Base-by-base conservation (phyloP, 2,797 vertebrate species). In the Danio kyathit region DNA sequence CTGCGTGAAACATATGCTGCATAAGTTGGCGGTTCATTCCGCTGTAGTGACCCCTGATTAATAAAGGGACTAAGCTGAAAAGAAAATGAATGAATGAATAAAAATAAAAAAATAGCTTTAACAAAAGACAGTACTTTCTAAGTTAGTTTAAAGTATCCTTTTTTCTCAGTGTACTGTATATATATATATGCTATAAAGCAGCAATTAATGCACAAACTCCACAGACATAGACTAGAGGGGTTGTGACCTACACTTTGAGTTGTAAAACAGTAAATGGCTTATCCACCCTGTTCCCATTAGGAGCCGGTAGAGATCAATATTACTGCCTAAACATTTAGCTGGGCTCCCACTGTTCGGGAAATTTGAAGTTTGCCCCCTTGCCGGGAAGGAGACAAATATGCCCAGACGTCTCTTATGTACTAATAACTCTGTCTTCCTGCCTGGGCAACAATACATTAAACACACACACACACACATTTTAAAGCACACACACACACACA, bases 301-400 rank as follows among this genome's bases (percentile, higher is more conserved):
- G 60, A 52, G 65, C 60, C 21, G 5, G 64, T 29, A 51, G 43
- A 61, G 79, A 83, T 83, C 79, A 79, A 83, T 64, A 83, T 56
- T 48, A 79, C 29, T 7, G 4, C 63, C 66, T 46, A 79, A 60
- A 67, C 54, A 59, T 57, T 21, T 64, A 67, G 14, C 54, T 54
- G 56, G 14, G 8, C 14, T 80, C 76, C 19, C 13, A 65, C 44
- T 56, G 71, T 14, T 83, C 44, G 17, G 57, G 66, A 85, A 73
- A 81, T 86, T 29, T 59, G 41, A 85, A 79, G 49, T 79, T 44
- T 17, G 40, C 54, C 61, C 41, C 74, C 81, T 85, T 16, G 13
- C 40, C 7, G 2, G 14, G 69, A 44, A 16, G 29, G 61, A 56
- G 65, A 64, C n/a, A 51, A 65, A 64, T 70, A 48, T 48, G 41